These are phyloP conservation scores for Ylistrum balloti DNA, from an alignment of 1,140 invertebrate genomes.

Conservation along the genomic window DNA sequence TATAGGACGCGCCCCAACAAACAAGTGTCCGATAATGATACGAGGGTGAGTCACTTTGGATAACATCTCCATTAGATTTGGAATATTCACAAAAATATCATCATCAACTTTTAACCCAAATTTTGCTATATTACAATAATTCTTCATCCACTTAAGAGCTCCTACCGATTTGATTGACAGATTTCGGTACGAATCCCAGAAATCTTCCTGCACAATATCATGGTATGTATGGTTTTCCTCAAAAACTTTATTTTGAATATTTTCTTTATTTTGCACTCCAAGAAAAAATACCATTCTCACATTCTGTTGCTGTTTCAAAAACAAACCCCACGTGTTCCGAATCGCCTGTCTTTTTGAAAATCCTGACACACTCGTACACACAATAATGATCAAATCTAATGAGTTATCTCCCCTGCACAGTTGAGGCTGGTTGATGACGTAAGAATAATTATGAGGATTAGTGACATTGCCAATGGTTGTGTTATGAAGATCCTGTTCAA, in stretches of 20 bases:
- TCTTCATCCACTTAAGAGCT: conserved; percentile 90
- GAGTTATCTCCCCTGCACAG: neutral
- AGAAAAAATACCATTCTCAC: conserved; percentile 86
- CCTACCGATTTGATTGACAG: conserved; percentile 94
- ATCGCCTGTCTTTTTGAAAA: conserved; percentile 68
- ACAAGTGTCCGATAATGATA: conserved; percentile 62
- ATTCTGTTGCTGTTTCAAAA: conserved; percentile 44
- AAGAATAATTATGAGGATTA: neutral
- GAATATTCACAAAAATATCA: conserved; percentile 74
- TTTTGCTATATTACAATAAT: conserved; percentile 85
- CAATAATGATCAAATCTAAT: conserved; percentile 65
- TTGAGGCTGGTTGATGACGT: neutral
- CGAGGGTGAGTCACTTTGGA: conserved; percentile 25
- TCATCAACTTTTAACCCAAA: conserved; percentile 84
- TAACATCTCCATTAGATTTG: conserved; percentile 60
- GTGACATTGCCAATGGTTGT: neutral
- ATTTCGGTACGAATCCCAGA: conserved; percentile 91
- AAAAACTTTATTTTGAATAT: conserved; percentile 68
- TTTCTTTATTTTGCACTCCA: conserved; percentile 85
- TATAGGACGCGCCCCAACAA: conserved; percentile 66
- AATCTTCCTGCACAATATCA: conserved; percentile 91
- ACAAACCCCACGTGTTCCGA: conserved; percentile 78
- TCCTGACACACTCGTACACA: conserved; percentile 61
- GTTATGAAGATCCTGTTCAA: neutral
- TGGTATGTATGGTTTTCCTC: conserved; percentile 85